phyloP scores from a whole-genome alignment of 1,140 invertebrate genomes.

The Mizuhopecten yessoensis region DNA sequence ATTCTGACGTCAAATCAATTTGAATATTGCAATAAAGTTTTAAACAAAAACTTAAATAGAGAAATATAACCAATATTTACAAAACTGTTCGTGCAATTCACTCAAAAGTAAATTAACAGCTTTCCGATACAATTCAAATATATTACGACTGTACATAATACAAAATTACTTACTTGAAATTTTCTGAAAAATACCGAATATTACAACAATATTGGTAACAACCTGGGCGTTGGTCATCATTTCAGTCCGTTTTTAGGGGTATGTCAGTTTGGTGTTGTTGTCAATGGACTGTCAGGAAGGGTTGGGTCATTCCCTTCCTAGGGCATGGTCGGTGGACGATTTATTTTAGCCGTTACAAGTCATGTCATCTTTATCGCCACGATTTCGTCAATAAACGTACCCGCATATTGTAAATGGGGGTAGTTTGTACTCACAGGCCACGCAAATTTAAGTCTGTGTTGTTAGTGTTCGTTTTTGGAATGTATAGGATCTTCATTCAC shows the following conservation, averaged over 20 bases:
- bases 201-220: not conserved
- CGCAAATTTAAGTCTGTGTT: not conserved
- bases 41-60: too few relatives aligned
- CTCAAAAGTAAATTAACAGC: too few relatives aligned
- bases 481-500: not conserved
- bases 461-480: not conserved
- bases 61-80: too few relatives aligned
- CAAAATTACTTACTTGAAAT: not conserved
- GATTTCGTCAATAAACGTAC: not conserved
- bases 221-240: not conserved
- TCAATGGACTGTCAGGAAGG: not conserved
- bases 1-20: too few relatives aligned
- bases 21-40: too few relatives aligned
- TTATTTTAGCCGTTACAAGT: not conserved
- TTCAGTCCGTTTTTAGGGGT: not conserved
- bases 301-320: not conserved
- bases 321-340: not conserved
- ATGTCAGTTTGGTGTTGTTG: not conserved
- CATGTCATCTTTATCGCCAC: not conserved
- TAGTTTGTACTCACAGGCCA: not conserved
- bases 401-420: not conserved
- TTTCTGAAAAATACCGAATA: not conserved
- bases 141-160: not conserved
- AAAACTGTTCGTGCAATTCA: too few relatives aligned
- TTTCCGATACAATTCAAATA: too few relatives aligned